phyloP scores from a whole-genome alignment of 2,113 vertebrate genomes.

The Mus spicilegus region DNA sequence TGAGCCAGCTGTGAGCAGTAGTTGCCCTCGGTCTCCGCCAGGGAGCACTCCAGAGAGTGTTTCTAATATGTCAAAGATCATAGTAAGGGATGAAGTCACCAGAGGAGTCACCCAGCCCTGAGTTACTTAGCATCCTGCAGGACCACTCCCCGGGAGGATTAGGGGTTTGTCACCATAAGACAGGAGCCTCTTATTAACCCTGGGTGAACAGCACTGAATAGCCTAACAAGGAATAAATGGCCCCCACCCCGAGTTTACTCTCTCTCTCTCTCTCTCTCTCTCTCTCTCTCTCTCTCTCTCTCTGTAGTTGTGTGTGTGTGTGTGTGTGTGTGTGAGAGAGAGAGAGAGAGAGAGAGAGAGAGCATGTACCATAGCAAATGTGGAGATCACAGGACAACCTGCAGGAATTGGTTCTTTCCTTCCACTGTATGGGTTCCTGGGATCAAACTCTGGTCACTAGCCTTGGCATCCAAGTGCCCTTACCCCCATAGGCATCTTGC shows the following conservation, averaged over 20 bases:
- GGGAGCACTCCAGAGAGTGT: slow-evolving; percentile 90
- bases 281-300: too few species aligned
- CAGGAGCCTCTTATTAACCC: background rate
- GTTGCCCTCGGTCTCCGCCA: slow-evolving; percentile 89
- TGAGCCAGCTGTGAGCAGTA: slow-evolving; percentile 90
- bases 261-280: too few species aligned
- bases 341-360: too few species aligned
- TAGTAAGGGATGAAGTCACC: background rate
- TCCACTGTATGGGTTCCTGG: background rate
- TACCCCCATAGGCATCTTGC: background rate
- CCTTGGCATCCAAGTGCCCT: background rate
- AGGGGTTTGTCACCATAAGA: background rate
- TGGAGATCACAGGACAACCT: background rate
- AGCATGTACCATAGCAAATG: background rate
- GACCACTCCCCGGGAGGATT: background rate
- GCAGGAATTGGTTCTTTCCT: background rate
- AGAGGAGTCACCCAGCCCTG: background rate
- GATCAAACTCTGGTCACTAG: background rate
- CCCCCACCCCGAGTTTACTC: background rate
- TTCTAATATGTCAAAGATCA: slow-evolving; percentile 84
- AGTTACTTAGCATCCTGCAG: background rate
- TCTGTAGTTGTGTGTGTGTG: background rate
- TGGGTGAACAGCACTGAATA: background rate
- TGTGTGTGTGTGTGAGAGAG: background rate
- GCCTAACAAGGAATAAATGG: background rate